These are phyloP conservation scores for Microplitis deprimator DNA, from an alignment of 2,888 invertebrate genomes.

Conservation along the genomic window DNA sequence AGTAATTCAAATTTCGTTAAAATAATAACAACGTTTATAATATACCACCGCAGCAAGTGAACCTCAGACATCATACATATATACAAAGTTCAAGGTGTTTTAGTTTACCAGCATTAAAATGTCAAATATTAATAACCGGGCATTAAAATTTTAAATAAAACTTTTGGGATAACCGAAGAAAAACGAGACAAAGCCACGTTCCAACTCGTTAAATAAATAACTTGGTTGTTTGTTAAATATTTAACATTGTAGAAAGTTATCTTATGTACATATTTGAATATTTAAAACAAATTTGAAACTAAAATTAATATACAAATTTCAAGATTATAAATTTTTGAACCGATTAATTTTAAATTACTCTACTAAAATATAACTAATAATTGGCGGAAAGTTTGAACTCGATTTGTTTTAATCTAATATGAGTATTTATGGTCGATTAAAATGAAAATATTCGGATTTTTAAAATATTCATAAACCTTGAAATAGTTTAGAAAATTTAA, in stretches of 20 bases:
- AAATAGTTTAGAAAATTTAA: no score
- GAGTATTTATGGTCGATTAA: no score
- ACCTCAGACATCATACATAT: background rate
- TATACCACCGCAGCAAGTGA: constrained; percentile 21
- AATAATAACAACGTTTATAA: constrained; percentile 29
- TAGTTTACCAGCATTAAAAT: constrained; percentile 25
- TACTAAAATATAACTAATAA: no score
- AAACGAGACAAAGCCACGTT: background rate
- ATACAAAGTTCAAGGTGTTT: constrained; percentile 21
- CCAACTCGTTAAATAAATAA: constrained; percentile 6
- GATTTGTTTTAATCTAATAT: no score
- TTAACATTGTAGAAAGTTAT: background rate
- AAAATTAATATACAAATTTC: background rate
- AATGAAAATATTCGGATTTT: no score
- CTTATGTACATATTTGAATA: background rate
- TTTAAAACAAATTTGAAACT: background rate
- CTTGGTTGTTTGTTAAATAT: background rate
- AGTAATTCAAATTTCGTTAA: constrained; percentile 25
- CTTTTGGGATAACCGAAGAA: background rate
- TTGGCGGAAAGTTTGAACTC: no score
- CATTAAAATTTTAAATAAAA: constrained; percentile 39
- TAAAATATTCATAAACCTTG: no score
- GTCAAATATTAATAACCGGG: constrained; percentile 47
- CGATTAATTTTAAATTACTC: background rate
- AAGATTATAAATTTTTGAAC: background rate